Evolutionary conservation across 1,140 invertebrate species (phyloP).

Genomic region (Leptinotarsa lineolata): DNA sequence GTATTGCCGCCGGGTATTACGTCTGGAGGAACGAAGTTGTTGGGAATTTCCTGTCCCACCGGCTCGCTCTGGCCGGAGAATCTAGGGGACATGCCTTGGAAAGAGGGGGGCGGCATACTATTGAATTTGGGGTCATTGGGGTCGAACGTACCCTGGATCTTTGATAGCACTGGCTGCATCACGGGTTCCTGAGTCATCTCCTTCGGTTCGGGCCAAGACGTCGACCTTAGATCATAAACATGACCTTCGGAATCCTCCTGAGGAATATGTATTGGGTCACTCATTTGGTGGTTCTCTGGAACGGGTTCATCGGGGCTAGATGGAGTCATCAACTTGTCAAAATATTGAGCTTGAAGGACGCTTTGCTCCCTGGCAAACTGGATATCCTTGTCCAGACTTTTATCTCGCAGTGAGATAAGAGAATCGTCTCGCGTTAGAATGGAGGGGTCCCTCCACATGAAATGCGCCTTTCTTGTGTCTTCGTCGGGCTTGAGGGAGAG

Average conservation of each 20-base stretch:
- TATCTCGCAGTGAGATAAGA: conserved; percentile 71
- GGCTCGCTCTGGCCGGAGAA: conserved; percentile 49
- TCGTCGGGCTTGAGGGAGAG: conserved; percentile 78
- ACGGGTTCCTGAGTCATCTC: conserved; percentile 58
- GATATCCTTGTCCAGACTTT: conserved; percentile 84
- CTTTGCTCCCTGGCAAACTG: conserved; percentile 84
- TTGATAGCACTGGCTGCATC: conserved; percentile 54
- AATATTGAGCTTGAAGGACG: conserved; percentile 84
- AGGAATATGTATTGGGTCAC: conserved; percentile 82
- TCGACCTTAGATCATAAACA: conserved; percentile 71
- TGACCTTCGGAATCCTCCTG: conserved; percentile 83
- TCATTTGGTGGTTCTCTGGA: conserved; percentile 73
- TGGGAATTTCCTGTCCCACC: conserved; percentile 40
- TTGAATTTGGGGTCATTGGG: conserved; percentile 34
- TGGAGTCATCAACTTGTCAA: conserved; percentile 82
- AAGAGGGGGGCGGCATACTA: conserved; percentile 47
- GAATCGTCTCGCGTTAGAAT: conserved; percentile 69
- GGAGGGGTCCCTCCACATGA: no score
- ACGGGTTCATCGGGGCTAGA: conserved; percentile 86
- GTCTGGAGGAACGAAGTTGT: conserved; percentile 46
- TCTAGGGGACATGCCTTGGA: conserved; percentile 52
- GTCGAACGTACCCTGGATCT: conserved; percentile 54
- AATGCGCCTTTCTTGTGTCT: conserved; percentile 78
- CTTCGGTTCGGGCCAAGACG: conserved; percentile 83
- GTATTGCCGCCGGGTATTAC: conserved; percentile 56